Evolutionary conservation across 2,113 vertebrate species (phyloP).

Genomic region (Anthoscopus minutus): DNA sequence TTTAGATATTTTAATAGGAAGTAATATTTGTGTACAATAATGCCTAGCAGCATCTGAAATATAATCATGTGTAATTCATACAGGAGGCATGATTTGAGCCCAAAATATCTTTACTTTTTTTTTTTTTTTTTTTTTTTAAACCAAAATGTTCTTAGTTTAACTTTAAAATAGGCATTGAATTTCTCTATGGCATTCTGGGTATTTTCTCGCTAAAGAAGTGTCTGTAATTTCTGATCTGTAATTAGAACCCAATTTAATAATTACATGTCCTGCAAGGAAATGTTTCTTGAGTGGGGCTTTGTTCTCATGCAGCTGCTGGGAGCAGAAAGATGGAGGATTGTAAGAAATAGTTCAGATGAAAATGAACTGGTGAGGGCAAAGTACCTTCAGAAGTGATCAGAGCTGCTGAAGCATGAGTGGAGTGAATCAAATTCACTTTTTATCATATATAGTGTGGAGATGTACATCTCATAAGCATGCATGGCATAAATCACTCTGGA

Average conservation of each 20-base stretch:
- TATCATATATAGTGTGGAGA: background rate
- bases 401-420: background rate
- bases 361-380: background rate
- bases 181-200: background rate
- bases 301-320: conserved; percentile 45
- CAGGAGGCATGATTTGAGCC: background rate
- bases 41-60: background rate
- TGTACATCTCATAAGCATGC: background rate
- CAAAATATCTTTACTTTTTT: background rate
- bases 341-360: background rate
- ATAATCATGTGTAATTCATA: background rate
- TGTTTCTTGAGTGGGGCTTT: conserved; percentile 40
- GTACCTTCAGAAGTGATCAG: background rate
- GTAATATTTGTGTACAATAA: background rate
- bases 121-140: background rate
- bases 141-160: background rate
- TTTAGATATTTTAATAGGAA: background rate
- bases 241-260: conserved; percentile 56
- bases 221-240: conserved; percentile 40
- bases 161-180: background rate
- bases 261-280: conserved; percentile 36
- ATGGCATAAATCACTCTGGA: background rate
- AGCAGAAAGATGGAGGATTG: background rate
- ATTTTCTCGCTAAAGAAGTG: background rate
- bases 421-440: background rate